A percentile compares a stretch with the other conserved stretches of the same genome.
Conservation (phyloP, 2,113 vertebrate genomes). For the Xerus inauris region DNA sequence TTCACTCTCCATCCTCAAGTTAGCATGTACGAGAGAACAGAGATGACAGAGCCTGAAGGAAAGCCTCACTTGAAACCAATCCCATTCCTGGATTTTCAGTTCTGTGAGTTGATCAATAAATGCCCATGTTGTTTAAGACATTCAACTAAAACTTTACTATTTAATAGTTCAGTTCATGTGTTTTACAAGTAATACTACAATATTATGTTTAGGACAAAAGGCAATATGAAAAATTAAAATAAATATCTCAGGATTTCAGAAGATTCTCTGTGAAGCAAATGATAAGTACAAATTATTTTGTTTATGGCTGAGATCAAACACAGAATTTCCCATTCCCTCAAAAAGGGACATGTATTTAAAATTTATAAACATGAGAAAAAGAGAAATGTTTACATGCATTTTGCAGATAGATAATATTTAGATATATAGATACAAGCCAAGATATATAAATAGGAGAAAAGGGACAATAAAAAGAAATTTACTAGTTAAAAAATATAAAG, state of each 20-base stretch:
- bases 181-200: neutral
- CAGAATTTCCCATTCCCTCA: neutral
- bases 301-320: neutral
- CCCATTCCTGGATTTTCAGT: neutral
- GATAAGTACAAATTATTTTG: neutral
- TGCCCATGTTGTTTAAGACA: neutral
- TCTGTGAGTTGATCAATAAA: neutral
- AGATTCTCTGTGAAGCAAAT: neutral
- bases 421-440: neutral
- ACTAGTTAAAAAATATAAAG: neutral
- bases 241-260: neutral
- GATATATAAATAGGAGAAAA: neutral
- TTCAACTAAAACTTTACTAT: neutral
- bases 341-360: neutral
- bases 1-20: fast-evolving
- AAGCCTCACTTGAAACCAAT: neutral
- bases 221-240: neutral
- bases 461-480: neutral
- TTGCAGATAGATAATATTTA: neutral
- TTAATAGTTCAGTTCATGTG: neutral
- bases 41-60: neutral
- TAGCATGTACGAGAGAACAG: neutral
- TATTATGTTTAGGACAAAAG: neutral
- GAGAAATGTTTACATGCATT: neutral
- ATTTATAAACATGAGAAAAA: neutral